A percentile compares a stretch with the other conserved stretches of the same genome.
Conservation (phyloP, 2,797 vertebrate genomes). For the Synaphobranchus kaupii region DNA sequence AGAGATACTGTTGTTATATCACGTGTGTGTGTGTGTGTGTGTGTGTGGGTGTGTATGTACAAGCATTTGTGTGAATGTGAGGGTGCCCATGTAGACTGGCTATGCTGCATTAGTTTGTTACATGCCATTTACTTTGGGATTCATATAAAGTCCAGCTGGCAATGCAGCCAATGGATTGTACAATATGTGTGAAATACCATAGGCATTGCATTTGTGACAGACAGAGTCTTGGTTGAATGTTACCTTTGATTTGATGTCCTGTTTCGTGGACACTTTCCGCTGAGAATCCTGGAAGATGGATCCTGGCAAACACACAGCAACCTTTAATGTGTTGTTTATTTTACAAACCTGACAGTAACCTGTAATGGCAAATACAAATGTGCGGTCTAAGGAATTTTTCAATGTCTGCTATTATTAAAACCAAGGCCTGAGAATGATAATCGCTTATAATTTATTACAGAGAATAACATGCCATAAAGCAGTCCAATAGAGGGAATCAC, state of each 20-base stretch:
- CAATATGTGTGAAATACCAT: not conserved
- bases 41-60: not conserved
- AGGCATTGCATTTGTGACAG: not conserved
- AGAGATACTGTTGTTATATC: slow-evolving; percentile 22
- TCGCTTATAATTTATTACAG: not conserved
- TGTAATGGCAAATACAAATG: not conserved
- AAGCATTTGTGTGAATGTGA: too few species aligned
- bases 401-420: not conserved
- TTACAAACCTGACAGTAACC: not conserved
- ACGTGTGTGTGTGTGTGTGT: not conserved
- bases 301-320: slow-evolving; percentile 25
- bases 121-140: not conserved
- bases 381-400: not conserved
- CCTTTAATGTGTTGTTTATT: not conserved
- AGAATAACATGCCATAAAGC: not conserved
- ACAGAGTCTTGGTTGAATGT: not conserved
- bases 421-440: not conserved
- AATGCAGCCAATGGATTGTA: not conserved
- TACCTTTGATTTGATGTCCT: slow-evolving; percentile 33
- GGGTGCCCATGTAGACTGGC: not conserved
- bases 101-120: not conserved
- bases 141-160: not conserved
- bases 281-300: slow-evolving; percentile 27
- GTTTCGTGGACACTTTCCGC: slow-evolving; percentile 26
- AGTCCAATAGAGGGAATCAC: too few species aligned